A percentile compares a stretch with the other conserved stretches of the same genome.
These are phyloP conservation scores for Alouatta palliata DNA, from an alignment of 2,113 vertebrate species.

Conservation along the genomic window DNA sequence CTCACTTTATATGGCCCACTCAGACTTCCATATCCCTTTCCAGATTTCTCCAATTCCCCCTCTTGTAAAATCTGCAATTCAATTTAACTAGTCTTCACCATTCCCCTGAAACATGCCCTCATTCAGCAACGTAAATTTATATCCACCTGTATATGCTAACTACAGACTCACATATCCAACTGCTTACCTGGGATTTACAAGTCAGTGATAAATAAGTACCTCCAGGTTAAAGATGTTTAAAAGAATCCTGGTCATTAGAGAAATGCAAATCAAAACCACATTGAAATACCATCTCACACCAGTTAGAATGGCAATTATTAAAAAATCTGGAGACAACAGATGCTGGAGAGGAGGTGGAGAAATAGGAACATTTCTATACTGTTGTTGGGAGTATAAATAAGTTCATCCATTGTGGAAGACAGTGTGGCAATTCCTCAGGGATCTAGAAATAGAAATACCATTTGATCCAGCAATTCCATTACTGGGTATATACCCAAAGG, in stretches of 20 bases:
- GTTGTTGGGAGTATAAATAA: too few species aligned
- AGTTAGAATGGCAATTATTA: too few species aligned
- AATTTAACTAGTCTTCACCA: neutral
- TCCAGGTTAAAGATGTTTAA: neutral
- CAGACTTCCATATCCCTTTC: neutral
- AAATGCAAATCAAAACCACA: too few species aligned
- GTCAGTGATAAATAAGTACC: neutral
- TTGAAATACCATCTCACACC: too few species aligned
- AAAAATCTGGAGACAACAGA: too few species aligned
- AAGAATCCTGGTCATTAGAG: neutral
- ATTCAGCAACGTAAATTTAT: neutral
- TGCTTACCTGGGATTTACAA: neutral
- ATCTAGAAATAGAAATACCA: too few species aligned
- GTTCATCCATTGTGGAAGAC: too few species aligned
- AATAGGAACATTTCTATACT: too few species aligned
- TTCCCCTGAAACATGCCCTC: neutral
- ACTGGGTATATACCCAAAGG: too few species aligned
- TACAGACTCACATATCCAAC: neutral
- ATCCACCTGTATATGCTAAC: neutral
- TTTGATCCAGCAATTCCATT: too few species aligned
- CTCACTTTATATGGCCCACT: neutral
- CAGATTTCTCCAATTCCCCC: neutral
- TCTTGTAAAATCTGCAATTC: neutral
- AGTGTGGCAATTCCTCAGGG: too few species aligned
- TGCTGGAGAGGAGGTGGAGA: too few species aligned